Percentiles rank a stretch among this genome's conserved stretches.
These are phyloP conservation scores for Trypoxylus dichotomus DNA, from an alignment of 1,140 invertebrate genomes.

Conservation along the genomic window DNA sequence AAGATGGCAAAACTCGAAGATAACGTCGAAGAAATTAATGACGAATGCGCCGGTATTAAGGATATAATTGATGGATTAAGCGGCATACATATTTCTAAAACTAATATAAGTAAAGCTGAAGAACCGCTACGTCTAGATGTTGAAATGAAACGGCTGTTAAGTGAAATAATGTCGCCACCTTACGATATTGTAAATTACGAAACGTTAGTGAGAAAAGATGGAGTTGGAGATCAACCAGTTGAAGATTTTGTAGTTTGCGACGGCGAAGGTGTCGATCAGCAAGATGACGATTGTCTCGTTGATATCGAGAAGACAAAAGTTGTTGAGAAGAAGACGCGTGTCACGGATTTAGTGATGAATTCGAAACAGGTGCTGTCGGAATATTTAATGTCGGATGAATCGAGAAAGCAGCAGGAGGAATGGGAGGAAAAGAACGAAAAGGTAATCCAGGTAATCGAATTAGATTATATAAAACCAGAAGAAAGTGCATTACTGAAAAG, in stretches of 20 bases:
- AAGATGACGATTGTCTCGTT: neutral
- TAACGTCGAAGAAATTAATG: neutral
- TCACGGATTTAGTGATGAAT: slow-evolving; percentile 41
- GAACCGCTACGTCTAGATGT: slow-evolving; percentile 32
- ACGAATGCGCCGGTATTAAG: slow-evolving; percentile 25
- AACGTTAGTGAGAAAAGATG: slow-evolving; percentile 26
- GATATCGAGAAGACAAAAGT: slow-evolving; percentile 25
- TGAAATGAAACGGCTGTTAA: slow-evolving; percentile 33
- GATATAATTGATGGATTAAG: slow-evolving; percentile 35
- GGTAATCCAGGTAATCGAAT: slow-evolving; percentile 39
- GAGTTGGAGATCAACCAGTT: slow-evolving; percentile 34
- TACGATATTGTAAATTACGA: slow-evolving; percentile 32
- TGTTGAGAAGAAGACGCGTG: slow-evolving; percentile 38
- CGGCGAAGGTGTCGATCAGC: neutral
- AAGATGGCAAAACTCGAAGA: neutral
- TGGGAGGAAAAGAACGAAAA: slow-evolving; percentile 39
- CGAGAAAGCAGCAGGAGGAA: slow-evolving; percentile 35
- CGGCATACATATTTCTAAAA: slow-evolving; percentile 24
- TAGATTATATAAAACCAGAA: slow-evolving; percentile 30
- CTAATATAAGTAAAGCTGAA: neutral
- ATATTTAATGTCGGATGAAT: slow-evolving; percentile 34
- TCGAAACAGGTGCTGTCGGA: slow-evolving; percentile 36
- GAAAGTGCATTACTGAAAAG: neutral
- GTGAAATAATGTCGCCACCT: slow-evolving; percentile 32
- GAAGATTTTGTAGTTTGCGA: neutral